Conservation (phyloP, 2,797 vertebrate genomes). For the Chelon labrosus region DNA sequence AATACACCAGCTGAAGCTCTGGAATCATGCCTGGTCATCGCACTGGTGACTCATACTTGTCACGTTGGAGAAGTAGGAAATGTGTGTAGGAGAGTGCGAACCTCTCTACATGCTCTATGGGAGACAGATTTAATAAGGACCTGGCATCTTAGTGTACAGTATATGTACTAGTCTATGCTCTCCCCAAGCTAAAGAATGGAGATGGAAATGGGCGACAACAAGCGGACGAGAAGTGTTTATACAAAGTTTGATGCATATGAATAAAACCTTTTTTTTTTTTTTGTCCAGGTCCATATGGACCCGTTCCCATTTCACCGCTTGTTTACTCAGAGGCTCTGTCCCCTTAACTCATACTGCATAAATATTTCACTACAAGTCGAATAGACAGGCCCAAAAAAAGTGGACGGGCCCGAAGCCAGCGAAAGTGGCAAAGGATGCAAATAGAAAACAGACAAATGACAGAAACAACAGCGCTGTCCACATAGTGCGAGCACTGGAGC, state of each 20-base stretch:
- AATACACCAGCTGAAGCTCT: constrained; percentile 3
- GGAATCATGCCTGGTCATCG: constrained; percentile 32
- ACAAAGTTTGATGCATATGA: constrained; percentile 7
- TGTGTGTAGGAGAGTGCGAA: constrained; percentile 6
- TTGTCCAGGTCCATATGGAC: constrained; percentile 31
- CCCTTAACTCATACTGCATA: constrained; percentile 60
- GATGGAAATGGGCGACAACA: not conserved
- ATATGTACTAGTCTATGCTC: not conserved
- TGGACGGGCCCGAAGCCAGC: constrained; percentile 47
- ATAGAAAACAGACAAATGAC: constrained; percentile 79
- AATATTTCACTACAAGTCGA: constrained; percentile 73
- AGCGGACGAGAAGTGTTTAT: not conserved
- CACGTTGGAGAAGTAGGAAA: not conserved
- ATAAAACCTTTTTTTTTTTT: constrained; percentile 30
- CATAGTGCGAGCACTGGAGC: constrained; percentile 68
- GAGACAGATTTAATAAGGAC: not conserved
- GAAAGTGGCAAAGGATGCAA: constrained; percentile 66
- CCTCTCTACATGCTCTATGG: not conserved
- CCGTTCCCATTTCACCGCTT: constrained; percentile 53
- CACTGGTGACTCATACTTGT: constrained; percentile 21
- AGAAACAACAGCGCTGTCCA: constrained; percentile 72
- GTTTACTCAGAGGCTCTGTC: constrained; percentile 58
- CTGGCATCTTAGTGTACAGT: not conserved
- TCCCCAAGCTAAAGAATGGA: not conserved
- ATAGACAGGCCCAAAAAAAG: constrained; percentile 55